Evolutionary conservation across 1,140 invertebrate species (phyloP), one percentile per base, ranked within the genome.

Genomic region (Calephelis nemesis): DNA sequence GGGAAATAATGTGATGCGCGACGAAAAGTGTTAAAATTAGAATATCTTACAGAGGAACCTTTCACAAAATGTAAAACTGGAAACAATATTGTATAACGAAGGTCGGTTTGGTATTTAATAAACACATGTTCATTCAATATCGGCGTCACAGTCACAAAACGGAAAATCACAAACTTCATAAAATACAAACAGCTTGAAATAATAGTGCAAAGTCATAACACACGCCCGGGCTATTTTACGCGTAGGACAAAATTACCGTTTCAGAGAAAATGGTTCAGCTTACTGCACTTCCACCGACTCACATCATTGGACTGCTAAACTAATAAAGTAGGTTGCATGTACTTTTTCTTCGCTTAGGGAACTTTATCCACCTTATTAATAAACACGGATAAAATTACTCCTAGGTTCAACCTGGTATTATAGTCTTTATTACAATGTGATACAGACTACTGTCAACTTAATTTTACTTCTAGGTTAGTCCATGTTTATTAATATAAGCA

Each of bases 191-290:
- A 58, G 58, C 47, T 65, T 50, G 48, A 67, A 52, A 58, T 54
- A 71, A 67, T 71, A 64, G 42, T 58, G 65, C 12, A 45, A 42
- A 70, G 47, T 50, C 58, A 39, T 71, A 69, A 71, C 15, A 47
- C 45, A 68, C 39, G 65, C 47, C 62, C 47, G 48, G 63, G 54
- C 68, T 68, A 74, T 77, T 77, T 75, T 65, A 77, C 68, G 74
- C 64, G 69, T 54, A 54, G 69, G 66, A 73, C 71, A 76, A 58
- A 73, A 76, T 76, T 63, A 70, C 69, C 67, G 62, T 64, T 64
- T 64, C 45, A 8, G 12, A 48, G 63, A 47, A 64, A 64, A 47
- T 19, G 47, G 7, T 19, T 47, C 19, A 60, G 15, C 63, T 12
- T 48, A 45, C 12, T 48, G 5, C 63, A 15, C 10, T 30, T 11